Evolutionary conservation across 2,888 invertebrate genomes (phyloP).

Genomic region (Drosophila parthenogenetica): DNA sequence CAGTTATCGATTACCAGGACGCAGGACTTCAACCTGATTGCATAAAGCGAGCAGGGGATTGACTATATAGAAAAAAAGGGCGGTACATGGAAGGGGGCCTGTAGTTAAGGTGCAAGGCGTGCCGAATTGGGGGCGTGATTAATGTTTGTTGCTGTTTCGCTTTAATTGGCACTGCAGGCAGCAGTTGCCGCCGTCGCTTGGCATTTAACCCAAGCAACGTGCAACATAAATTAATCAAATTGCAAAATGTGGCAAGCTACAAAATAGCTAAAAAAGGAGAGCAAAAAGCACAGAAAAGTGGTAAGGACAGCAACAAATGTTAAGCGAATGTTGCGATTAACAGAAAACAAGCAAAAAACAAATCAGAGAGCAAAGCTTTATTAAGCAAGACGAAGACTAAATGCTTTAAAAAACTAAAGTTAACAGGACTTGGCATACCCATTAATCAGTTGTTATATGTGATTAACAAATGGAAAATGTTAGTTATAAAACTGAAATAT

Average conservation of each 20-base stretch:
- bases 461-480: no score
- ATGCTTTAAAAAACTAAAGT: not conserved
- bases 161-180: slow-evolving; percentile 59
- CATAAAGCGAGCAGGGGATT: not conserved
- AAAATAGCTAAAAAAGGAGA: not conserved
- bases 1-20: slow-evolving; percentile 68
- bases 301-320: slow-evolving; percentile 44
- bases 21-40: slow-evolving; percentile 4
- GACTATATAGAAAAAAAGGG: no score
- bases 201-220: slow-evolving; percentile 50
- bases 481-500: no score
- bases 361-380: not conserved
- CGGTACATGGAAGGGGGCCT: not conserved
- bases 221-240: slow-evolving; percentile 77
- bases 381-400: not conserved
- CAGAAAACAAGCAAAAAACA: not conserved
- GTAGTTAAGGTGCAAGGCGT: slow-evolving; percentile 3
- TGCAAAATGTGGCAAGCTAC: slow-evolving; percentile 57
- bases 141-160: slow-evolving; percentile 24
- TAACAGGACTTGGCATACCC: no score
- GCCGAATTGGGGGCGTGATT: slow-evolving; percentile 3
- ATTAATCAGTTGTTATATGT: no score
- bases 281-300: slow-evolving; percentile 1
- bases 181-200: slow-evolving; percentile 18
- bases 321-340: slow-evolving; percentile 34